Evolutionary conservation across 2,888 invertebrate species (phyloP).

Genomic region (Odontothrips loti): DNA sequence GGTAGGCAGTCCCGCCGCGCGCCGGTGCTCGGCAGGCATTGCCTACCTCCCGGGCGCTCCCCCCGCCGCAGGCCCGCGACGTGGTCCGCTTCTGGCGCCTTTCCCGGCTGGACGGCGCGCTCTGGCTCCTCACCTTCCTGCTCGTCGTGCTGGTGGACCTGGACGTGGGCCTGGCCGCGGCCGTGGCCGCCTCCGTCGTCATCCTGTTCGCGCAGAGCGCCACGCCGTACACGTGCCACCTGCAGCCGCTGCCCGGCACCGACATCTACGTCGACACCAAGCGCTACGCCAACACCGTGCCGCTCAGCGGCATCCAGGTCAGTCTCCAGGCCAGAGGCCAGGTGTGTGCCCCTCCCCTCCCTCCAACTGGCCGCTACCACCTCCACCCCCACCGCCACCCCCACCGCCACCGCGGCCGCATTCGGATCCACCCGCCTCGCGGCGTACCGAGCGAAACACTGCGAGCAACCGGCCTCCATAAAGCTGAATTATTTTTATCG

Average conservation of each 20-base stretch:
- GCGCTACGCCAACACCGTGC: slow-evolving; percentile 47
- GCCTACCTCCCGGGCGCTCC: too few species aligned
- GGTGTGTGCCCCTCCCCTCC: too few species aligned
- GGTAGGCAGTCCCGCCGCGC: too few species aligned
- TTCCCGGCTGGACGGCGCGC: slow-evolving; percentile 71
- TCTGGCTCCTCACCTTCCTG: slow-evolving; percentile 77
- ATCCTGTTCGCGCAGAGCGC: slow-evolving; percentile 69
- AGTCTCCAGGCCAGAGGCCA: too few species aligned
- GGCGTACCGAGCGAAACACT: too few species aligned
- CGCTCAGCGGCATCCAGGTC: slow-evolving; percentile 1
- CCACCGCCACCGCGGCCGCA: too few species aligned
- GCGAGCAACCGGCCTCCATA: too few species aligned
- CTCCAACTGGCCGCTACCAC: too few species aligned
- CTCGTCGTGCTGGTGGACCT: slow-evolving; percentile 73
- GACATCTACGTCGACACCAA: slow-evolving; percentile 70
- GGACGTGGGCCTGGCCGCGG: slow-evolving; percentile 68
- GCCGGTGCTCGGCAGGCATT: too few species aligned
- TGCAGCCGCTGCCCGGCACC: slow-evolving; percentile 67
- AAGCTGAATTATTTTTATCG: too few species aligned
- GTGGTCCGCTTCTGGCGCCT: slow-evolving; percentile 66
- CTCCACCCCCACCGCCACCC: too few species aligned
- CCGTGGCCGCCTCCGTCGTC: slow-evolving; percentile 66
- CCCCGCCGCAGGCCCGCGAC: slow-evolving; percentile 45
- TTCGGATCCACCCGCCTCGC: too few species aligned
- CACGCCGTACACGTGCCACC: slow-evolving; percentile 62